A percentile compares a stretch with the other conserved stretches of the same genome.
Conservation (phyloP, 2,888 invertebrate species). For the Leptopilina drosophilae region DNA sequence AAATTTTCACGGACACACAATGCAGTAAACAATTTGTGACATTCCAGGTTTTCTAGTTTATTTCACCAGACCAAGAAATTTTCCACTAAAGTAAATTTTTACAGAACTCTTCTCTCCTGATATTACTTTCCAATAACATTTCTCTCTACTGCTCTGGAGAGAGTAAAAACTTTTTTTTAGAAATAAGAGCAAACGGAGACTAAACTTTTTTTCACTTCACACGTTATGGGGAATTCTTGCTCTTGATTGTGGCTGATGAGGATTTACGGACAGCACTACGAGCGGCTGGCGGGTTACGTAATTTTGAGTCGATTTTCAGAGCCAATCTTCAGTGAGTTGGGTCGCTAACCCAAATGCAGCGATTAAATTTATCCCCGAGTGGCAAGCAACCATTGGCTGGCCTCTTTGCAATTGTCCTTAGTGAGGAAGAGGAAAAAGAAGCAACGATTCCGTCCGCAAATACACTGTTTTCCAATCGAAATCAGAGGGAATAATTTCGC, state of each 20-base stretch:
- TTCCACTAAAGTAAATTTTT: constrained; percentile 43
- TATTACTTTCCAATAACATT: too few relatives aligned
- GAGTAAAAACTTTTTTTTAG: background rate
- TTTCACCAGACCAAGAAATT: constrained; percentile 24
- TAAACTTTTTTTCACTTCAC: background rate
- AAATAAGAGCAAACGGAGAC: too few relatives aligned
- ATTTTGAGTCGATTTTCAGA: constrained; percentile 49
- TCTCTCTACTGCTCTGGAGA: too few relatives aligned
- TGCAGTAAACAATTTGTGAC: constrained; percentile 7
- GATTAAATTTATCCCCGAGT: constrained; percentile 63
- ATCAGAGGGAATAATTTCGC: background rate
- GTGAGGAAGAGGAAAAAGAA: background rate
- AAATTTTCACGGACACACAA: constrained; percentile 32
- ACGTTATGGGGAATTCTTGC: background rate
- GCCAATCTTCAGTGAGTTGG: constrained; percentile 57
- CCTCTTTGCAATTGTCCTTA: background rate
- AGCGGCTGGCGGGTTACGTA: constrained; percentile 26
- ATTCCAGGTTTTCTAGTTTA: constrained; percentile 17
- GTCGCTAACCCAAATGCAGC: constrained; percentile 66
- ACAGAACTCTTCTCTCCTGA: too few relatives aligned
- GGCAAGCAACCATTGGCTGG: constrained; percentile 26
- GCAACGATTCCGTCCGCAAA: constrained; percentile 27
- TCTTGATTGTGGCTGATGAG: constrained; percentile 1
- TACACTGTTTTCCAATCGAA: background rate
- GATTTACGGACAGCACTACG: constrained; percentile 15